phyloP scores from a whole-genome alignment of 2,888 invertebrate genomes.

The Limnephilus lunatus region DNA sequence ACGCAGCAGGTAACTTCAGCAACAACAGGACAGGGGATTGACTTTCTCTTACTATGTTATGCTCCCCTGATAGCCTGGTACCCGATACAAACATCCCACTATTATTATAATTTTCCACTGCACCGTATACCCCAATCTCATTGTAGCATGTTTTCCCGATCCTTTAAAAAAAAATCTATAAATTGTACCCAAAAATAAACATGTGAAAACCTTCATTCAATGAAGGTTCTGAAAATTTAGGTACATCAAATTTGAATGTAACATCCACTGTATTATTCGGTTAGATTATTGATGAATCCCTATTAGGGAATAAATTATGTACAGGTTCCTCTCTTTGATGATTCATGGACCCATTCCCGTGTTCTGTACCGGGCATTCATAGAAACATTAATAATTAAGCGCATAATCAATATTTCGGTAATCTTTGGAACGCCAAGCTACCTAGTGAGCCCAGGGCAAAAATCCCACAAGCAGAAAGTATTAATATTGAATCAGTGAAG shows the following conservation, averaged over 20 bases:
- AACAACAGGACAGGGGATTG: background rate
- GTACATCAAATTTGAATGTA: background rate
- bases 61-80: background rate
- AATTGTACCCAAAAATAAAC: background rate
- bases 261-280: background rate
- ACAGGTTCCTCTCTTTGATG: background rate
- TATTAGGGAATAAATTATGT: background rate
- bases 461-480: no score
- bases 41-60: background rate
- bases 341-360: background rate
- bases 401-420: no score
- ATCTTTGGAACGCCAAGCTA: no score
- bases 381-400: no score
- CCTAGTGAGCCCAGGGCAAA: no score
- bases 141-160: background rate
- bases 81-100: background rate
- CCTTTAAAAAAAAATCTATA: background rate
- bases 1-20: conserved; percentile 74
- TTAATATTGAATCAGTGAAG: no score
- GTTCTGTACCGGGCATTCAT: background rate
- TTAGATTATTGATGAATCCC: background rate
- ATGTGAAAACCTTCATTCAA: background rate
- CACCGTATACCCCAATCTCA: background rate
- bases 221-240: background rate
- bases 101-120: background rate